Conservation (phyloP, 2,113 vertebrate species). For the Brevimyrus niger region DNA sequence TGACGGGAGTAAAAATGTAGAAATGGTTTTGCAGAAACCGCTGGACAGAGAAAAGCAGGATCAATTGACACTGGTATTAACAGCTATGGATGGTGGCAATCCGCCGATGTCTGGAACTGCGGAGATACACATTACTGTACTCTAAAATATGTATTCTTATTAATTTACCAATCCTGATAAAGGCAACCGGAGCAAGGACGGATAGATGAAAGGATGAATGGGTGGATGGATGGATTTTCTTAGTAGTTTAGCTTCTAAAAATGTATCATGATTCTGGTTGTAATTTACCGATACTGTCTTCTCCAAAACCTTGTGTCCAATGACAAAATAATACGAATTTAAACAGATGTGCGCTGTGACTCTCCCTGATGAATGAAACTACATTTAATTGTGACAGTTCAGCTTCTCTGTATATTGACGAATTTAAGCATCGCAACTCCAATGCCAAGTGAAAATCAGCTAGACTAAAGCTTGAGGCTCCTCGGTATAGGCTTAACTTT, state of each 20-base stretch:
- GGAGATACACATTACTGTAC: conserved; percentile 34
- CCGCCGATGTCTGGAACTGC: conserved; percentile 39
- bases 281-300: neutral
- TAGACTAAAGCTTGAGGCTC: too few relatives aligned
- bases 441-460: neutral
- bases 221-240: neutral
- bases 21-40: conserved; percentile 45
- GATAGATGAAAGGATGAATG: neutral
- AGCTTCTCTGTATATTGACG: neutral
- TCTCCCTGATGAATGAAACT: neutral
- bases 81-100: conserved; percentile 38
- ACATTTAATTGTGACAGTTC: neutral
- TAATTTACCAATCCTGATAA: neutral
- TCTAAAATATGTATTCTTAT: neutral
- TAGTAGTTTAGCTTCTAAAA: neutral
- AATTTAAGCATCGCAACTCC: neutral
- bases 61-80: conserved; percentile 32
- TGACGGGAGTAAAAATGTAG: conserved; percentile 40
- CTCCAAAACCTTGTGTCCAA: neutral
- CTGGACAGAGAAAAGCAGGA: conserved; percentile 44
- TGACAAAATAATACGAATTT: neutral
- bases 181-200: neutral
- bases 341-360: neutral
- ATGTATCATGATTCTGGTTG: neutral
- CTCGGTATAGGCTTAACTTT: too few relatives aligned